Evolutionary conservation across 2,888 invertebrate species (phyloP), one percentile per base, ranked within the genome.

Genomic region (Aspidiotus rigidus): DNA sequence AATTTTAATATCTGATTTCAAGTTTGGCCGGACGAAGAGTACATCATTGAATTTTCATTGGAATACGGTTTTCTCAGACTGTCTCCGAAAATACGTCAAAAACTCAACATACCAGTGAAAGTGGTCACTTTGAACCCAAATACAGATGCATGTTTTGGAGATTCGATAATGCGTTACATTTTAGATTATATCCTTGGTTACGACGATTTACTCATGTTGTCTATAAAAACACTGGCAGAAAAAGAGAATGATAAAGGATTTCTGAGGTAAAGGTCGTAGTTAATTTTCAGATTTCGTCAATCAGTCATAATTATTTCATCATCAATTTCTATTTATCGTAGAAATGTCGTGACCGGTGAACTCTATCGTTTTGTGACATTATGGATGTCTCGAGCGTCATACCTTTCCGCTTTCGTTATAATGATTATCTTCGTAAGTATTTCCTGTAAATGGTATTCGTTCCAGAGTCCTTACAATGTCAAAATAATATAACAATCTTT

Each of bases 341-440:
- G 97, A 75, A 98, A 99, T 80, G 94, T 99, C 61, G 91, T 97
- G 69, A 96, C 96, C 13, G 97, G 98, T 13, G 98, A 98, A 77
- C 97, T 98, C 78, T 99, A 95, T 79, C 88, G 96, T 71, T 99
- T 99, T 79, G 96, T 99, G 63, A 93, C 91, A 74, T 91, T 95
- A 88, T 90, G 94, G 89, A 94, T 95, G 81, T 91, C 95, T 0
- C 86, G 94, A 76, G 90, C 90, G 72, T 93, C 95, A 0, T 99
- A 99, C 79, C 83, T 98, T 64, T 92, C 94, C 10, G 97, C 99
- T 0, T 90, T 94, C 77, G 89, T 94, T 80, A 93, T 98, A 71
- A 99, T 99, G 99, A 83, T 99, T 16, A 86, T 98, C 13, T 99
- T 99, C 83, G 98, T 98, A 84, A 92, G 97, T 93, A 82, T 60